Conservation (phyloP, 2,888 invertebrate species). For the Psococerastis gibbosa region DNA sequence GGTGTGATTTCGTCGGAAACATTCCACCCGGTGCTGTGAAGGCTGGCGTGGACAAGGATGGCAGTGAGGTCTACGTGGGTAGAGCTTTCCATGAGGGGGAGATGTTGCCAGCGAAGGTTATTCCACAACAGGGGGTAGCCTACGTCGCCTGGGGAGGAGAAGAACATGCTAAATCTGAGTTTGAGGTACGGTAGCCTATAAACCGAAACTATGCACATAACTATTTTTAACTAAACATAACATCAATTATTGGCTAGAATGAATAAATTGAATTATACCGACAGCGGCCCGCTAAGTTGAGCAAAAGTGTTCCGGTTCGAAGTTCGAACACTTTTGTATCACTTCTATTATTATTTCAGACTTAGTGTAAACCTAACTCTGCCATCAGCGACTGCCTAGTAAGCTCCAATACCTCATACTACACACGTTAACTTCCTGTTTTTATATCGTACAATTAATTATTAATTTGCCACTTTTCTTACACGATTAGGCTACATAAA, state of each 20-base stretch:
- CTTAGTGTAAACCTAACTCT: too few relatives aligned
- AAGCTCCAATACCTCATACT: too few relatives aligned
- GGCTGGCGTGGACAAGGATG: conserved; percentile 12
- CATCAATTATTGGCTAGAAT: not conserved
- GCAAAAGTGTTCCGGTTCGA: too few relatives aligned
- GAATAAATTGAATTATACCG: too few relatives aligned
- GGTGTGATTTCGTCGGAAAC: not conserved
- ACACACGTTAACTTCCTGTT: not conserved
- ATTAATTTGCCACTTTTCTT: not conserved
- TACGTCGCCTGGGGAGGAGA: conserved; percentile 13
- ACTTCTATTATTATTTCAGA: too few relatives aligned
- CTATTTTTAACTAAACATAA: not conserved
- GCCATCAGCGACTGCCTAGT: too few relatives aligned
- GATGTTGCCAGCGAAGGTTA: conserved; percentile 17
- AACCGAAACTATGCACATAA: not conserved
- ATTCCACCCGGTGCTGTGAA: conserved; percentile 5
- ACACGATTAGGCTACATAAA: conserved; percentile 1
- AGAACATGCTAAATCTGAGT: conserved; percentile 1
- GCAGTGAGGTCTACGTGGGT: conserved; percentile 16
- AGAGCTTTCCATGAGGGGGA: conserved; percentile 18
- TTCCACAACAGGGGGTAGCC: conserved; percentile 14
- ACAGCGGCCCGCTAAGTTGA: too few relatives aligned
- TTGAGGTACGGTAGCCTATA: conserved; percentile 1
- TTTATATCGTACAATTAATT: not conserved
- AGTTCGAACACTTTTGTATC: too few relatives aligned